phyloP scores from a whole-genome alignment of 2,113 vertebrate species.

The Bujurquina vittata region DNA sequence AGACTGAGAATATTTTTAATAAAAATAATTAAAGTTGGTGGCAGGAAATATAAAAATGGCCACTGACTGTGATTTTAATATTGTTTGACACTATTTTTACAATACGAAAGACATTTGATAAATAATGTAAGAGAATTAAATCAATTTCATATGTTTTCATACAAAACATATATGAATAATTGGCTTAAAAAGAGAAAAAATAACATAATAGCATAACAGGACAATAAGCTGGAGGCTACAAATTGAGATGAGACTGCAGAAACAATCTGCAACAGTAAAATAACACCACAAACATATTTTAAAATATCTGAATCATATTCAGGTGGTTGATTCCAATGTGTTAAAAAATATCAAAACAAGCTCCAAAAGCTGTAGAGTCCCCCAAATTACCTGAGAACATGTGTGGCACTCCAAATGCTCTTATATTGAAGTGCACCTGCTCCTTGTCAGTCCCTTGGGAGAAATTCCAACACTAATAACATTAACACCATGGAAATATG shows the following conservation, averaged over 20 bases:
- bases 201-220: too few species aligned
- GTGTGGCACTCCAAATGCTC: slow-evolving; percentile 4
- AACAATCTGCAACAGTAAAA: background rate
- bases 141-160: too few species aligned
- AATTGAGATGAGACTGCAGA: background rate
- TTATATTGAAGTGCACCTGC: slow-evolving; percentile 46
- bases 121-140: background rate
- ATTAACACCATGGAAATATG: slow-evolving; percentile 38
- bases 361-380: background rate
- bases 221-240: background rate
- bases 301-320: background rate
- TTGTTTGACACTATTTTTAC: background rate
- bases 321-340: background rate
- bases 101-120: background rate
- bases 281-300: background rate
- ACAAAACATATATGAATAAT: too few species aligned
- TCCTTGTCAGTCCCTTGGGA: slow-evolving; percentile 5
- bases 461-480: slow-evolving; percentile 22
- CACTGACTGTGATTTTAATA: background rate
- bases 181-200: too few species aligned
- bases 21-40: background rate
- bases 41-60: background rate
- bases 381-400: background rate
- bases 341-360: background rate
- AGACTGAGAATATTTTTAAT: background rate